A percentile compares a stretch with the other conserved stretches of the same genome.
Conservation (phyloP, 2,113 vertebrate species). For the Mormoops blainvillei region DNA sequence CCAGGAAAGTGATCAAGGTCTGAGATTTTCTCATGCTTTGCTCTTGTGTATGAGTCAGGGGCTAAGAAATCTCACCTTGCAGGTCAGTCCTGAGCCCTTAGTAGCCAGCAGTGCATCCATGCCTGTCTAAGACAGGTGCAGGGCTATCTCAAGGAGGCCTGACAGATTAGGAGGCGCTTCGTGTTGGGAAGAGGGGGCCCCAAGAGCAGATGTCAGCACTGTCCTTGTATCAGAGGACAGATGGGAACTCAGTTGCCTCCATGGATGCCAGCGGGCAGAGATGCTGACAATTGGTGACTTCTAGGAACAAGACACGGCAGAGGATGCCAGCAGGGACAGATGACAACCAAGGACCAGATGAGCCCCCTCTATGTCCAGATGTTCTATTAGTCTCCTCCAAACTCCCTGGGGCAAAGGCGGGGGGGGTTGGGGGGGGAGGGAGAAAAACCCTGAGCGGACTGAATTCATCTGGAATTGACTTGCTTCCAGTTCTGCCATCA, state of each 20-base stretch:
- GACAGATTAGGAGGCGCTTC: not conserved
- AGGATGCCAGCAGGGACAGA: slow-evolving; percentile 7
- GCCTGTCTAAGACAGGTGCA: not conserved
- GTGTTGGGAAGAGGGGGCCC: not conserved
- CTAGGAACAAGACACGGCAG: not conserved
- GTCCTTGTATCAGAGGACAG: slow-evolving; percentile 18
- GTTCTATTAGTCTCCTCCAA: not conserved
- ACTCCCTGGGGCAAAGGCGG: not conserved
- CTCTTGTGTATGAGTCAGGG: not conserved
- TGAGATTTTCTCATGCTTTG: not conserved
- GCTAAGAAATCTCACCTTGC: not conserved
- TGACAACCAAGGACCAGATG: slow-evolving; percentile 37
- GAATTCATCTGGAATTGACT: not conserved
- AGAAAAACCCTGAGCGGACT: not conserved
- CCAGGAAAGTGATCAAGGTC: not conserved
- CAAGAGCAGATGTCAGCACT: slow-evolving; percentile 44
- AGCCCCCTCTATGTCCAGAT: not conserved
- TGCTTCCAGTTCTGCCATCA: slow-evolving; percentile 5
- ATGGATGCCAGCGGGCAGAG: not conserved
- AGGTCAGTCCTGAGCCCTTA: not conserved
- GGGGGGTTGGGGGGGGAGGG: not conserved
- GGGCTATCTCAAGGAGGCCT: not conserved
- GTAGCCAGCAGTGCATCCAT: too few species aligned
- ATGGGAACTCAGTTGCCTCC: slow-evolving; percentile 34
- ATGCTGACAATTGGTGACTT: not conserved